phyloP scores from a whole-genome alignment of 2,113 vertebrate species.

The Muntiacus reevesi region DNA sequence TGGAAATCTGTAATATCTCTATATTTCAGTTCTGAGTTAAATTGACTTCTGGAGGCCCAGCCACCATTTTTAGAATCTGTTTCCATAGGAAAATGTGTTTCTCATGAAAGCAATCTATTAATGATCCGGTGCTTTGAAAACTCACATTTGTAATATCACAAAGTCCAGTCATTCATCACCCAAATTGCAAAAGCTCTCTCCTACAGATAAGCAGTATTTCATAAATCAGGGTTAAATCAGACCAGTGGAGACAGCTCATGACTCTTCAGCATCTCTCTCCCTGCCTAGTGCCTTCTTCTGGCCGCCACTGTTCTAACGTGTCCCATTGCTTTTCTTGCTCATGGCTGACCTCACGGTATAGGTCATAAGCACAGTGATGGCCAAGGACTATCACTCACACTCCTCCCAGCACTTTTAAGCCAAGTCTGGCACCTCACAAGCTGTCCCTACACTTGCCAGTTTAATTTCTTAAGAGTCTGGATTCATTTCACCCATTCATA shows the following conservation, averaged over 20 bases:
- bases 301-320: neutral
- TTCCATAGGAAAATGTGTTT: constrained; percentile 35
- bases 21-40: neutral
- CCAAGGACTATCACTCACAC: neutral
- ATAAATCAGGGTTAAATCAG: constrained; percentile 56
- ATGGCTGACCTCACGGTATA: neutral
- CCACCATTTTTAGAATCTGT: neutral
- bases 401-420: neutral
- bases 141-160: constrained; percentile 40
- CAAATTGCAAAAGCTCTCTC: constrained; percentile 20
- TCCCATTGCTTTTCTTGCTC: neutral
- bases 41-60: constrained; percentile 8
- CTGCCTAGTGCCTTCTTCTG: neutral
- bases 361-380: neutral
- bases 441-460: neutral
- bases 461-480: neutral
- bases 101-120: constrained; percentile 52
- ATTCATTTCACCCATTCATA: neutral
- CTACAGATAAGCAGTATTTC: constrained; percentile 50
- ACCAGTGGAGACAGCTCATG: neutral
- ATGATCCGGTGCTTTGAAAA: constrained; percentile 36
- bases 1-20: neutral
- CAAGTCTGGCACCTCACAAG: neutral
- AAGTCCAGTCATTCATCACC: constrained; percentile 46
- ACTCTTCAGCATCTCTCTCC: constrained; percentile 12